These are phyloP conservation scores for Drosophila nikananu DNA, from an alignment of 1,140 invertebrate genomes.

Conservation along the genomic window DNA sequence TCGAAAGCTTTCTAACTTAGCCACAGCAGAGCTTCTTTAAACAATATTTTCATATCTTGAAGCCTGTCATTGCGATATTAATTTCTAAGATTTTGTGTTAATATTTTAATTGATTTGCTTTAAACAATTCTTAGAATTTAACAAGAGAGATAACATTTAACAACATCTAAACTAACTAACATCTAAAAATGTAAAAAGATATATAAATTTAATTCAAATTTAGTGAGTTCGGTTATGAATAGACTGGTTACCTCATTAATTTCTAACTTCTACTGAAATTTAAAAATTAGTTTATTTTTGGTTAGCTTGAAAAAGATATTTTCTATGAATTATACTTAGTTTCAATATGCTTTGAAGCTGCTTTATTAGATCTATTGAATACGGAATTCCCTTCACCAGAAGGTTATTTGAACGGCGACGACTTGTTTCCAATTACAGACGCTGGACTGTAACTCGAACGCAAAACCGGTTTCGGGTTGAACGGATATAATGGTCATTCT, in stretches of 20 bases:
- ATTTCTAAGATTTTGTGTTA: neutral
- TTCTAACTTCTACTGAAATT: neutral
- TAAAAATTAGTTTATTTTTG: neutral
- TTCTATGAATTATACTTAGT: no score
- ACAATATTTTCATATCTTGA: neutral
- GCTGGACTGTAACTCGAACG: slow-evolving; percentile 12
- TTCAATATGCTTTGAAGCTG: no score
- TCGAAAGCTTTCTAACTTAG: neutral
- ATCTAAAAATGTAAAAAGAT: no score
- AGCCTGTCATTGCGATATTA: no score
- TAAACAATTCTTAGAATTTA: no score
- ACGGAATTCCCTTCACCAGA: neutral
- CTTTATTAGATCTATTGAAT: neutral
- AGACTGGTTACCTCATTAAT: neutral
- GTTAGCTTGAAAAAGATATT: neutral
- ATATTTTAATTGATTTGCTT: neutral
- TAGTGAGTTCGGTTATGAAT: neutral
- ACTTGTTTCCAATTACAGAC: slow-evolving; percentile 3
- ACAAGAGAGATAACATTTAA: no score
- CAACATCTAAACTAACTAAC: no score
- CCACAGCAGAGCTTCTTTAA: neutral
- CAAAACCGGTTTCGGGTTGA: slow-evolving; percentile 61
- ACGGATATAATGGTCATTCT: slow-evolving; percentile 30
- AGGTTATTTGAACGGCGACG: neutral
- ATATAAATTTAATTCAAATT: neutral